These are phyloP conservation scores for Cynopterus brachyotis DNA, from an alignment of 2,113 vertebrate genomes.

Conservation along the genomic window DNA sequence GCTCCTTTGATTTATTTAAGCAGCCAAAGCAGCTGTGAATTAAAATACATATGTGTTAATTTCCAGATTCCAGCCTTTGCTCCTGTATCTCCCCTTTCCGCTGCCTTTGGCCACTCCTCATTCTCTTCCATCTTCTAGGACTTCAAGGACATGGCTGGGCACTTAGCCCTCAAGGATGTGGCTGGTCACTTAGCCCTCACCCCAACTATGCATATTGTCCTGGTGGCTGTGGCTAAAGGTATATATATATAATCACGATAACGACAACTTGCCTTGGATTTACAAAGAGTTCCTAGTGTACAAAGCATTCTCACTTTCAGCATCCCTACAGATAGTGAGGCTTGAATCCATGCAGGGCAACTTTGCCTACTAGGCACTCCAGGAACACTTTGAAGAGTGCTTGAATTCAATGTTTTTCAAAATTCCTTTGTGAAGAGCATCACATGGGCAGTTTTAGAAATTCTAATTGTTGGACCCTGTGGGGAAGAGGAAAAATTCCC, in stretches of 20 bases:
- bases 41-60: not conserved
- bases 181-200: not conserved
- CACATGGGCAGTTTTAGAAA: not conserved
- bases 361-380: not conserved
- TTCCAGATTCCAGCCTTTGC: not conserved
- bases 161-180: not conserved
- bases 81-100: not conserved
- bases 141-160: not conserved
- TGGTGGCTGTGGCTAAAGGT: not conserved
- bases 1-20: conserved; percentile 43
- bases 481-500: not conserved
- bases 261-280: not conserved
- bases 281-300: not conserved
- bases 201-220: no score
- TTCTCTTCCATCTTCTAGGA: not conserved
- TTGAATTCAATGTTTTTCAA: not conserved
- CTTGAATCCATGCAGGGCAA: not conserved
- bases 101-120: not conserved
- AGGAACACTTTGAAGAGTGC: not conserved
- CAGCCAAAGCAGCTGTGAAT: conserved; percentile 2
- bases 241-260: not conserved
- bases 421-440: not conserved
- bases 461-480: not conserved
- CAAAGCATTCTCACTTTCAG: not conserved
- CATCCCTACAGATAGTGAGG: not conserved